Base-by-base conservation (phyloP, 2,797 vertebrate genomes). In the Onychomys leucogaster region DNA sequence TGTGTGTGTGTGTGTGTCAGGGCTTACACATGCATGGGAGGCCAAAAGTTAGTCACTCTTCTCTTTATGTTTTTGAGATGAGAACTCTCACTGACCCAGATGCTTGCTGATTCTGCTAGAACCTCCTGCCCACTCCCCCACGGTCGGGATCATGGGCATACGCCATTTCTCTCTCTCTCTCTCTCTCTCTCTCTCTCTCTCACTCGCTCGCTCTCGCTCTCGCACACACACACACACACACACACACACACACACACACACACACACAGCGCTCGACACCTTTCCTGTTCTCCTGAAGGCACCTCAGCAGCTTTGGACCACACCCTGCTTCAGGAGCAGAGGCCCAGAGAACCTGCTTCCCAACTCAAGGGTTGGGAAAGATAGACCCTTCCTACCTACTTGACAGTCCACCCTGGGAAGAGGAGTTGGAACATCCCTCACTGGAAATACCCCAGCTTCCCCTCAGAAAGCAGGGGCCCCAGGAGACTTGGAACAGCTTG, bases 381-480 rank as follows among this genome's bases (percentile, higher is more conserved):
- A 71, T 3, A 0, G 37, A 21, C 5, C 0, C 1, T 17, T 11
- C 21, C 63, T 19, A 5, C 5, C 49, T 76, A 2, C 49, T n/a
- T 1, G 27, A 14, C 65, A n/a, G 8, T 3, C 16, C 0, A 41
- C 37, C 17, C 69, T 0, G 0, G 41, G 78, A 89, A 85, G 27
- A 49, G 52, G 25, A 61, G 43, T 29, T 49, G 78, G 94, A 91
- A 21, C 78, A 71, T 71, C 78, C 96, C 89, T 87, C 13, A 7
- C 83, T 89, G 96, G 96, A 97, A 97, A 95, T 80, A 90, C 94
- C 94, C 96, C 21, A 78, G 73, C 21, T 46, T 55, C 86, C 52
- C 49, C 7, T 57, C 63, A 0, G 14, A 59, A 29, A 76, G 57
- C 87, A 61, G 8, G 29, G 41, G 34, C 34, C 25, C 23, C 49